A percentile compares a stretch with the other conserved stretches of the same genome.
Conservation (phyloP, 2,113 vertebrate species). For the Tympanuchus pallidicinctus region DNA sequence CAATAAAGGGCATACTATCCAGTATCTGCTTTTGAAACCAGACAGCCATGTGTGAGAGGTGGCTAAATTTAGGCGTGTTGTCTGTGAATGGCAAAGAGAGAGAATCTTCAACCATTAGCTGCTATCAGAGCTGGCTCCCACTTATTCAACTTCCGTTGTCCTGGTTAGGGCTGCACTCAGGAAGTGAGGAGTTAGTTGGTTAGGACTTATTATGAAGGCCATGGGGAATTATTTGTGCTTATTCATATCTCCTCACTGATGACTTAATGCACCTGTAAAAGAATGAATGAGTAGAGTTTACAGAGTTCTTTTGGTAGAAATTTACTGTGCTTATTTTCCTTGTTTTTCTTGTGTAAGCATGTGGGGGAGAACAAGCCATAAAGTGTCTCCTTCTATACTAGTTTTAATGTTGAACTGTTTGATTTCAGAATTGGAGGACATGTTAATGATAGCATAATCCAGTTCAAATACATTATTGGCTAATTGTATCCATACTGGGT, state of each 20-base stretch:
- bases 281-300: not conserved
- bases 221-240: not conserved
- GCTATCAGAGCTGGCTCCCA: not conserved
- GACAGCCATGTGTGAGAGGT: not conserved
- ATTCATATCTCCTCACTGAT: not conserved
- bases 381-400: not conserved
- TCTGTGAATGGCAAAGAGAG: not conserved
- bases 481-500: accelerated
- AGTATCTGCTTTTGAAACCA: not conserved
- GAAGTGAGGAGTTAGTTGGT: not conserved
- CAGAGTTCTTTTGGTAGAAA: not conserved
- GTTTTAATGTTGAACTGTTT: not conserved
- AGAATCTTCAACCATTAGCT: not conserved
- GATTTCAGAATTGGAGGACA: not conserved
- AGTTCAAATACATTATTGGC: not conserved
- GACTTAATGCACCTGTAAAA: not conserved
- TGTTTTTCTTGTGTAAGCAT: not conserved
- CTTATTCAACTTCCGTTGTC: not conserved
- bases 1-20: not conserved
- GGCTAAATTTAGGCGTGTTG: not conserved
- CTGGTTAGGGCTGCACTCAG: not conserved
- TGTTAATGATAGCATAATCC: not conserved
- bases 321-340: not conserved
- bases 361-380: not conserved
- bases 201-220: not conserved